A percentile compares a stretch with the other conserved stretches of the same genome.
Evolutionary conservation across 2,888 invertebrate species (phyloP).

Genomic region (Drosophila formosana): DNA sequence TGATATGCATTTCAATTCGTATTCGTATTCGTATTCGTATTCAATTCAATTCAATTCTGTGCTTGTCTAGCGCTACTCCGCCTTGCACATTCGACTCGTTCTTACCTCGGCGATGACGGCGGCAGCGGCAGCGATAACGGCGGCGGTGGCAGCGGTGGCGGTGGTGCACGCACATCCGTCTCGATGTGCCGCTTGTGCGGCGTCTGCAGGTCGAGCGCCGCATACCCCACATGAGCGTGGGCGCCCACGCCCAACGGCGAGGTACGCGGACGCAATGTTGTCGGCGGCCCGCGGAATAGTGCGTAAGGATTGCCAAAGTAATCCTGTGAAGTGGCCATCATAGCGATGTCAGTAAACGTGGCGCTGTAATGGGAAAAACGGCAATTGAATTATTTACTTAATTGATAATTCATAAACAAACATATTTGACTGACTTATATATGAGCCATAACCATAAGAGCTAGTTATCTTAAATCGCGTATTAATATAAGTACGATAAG

Average conservation of each 20-base stretch:
- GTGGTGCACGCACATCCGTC: constrained; percentile 79
- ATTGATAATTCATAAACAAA: too few relatives aligned
- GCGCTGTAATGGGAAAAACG: constrained; percentile 36
- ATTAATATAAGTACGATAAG: too few relatives aligned
- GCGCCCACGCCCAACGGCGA: constrained; percentile 78
- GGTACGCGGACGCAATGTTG: constrained; percentile 83
- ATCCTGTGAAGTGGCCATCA: constrained; percentile 84
- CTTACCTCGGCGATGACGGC: constrained; percentile 84
- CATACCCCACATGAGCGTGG: constrained; percentile 53
- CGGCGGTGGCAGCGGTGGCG: constrained; percentile 79
- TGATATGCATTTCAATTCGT: constrained; percentile 57
- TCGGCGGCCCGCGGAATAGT: constrained; percentile 83
- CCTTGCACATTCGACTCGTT: constrained; percentile 49
- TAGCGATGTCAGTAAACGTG: constrained; percentile 64
- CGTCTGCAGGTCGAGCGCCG: constrained; percentile 83
- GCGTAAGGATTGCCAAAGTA: constrained; percentile 85
- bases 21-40: constrained; percentile 30
- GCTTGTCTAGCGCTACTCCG: constrained; percentile 49
- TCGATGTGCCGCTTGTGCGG: constrained; percentile 83
- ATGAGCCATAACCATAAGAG: too few relatives aligned
- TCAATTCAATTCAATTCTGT: constrained; percentile 49
- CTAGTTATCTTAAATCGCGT: too few relatives aligned
- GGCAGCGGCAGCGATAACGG: constrained; percentile 77
- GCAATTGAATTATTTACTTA: constrained; percentile 10
- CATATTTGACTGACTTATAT: too few relatives aligned